phyloP scores from a whole-genome alignment of 2,113 vertebrate genomes.

The Rana temporaria region DNA sequence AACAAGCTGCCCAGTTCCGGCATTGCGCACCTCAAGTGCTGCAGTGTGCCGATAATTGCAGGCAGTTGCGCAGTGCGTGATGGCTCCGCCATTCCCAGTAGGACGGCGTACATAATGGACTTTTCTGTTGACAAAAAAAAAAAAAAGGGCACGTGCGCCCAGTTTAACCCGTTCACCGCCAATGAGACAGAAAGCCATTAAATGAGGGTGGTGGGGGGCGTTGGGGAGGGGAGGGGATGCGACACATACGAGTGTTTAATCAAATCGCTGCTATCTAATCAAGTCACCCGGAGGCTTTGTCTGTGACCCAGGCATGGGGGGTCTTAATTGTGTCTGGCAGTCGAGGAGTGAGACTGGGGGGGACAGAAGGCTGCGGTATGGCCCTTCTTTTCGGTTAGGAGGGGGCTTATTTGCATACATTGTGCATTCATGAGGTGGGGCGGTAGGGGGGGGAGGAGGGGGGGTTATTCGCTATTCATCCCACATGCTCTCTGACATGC shows the following conservation, averaged over 20 bases:
- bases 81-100: conserved; percentile 30
- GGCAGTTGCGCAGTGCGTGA: conserved; percentile 18
- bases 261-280: conserved; percentile 21
- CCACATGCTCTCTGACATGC: conserved; percentile 69
- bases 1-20: neutral
- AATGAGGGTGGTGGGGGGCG: neutral
- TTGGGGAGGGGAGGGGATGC: neutral
- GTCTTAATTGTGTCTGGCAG: neutral
- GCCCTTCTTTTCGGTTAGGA: conserved; percentile 55
- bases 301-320: neutral
- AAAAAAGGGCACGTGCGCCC: conserved; percentile 9
- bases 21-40: neutral
- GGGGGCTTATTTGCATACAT: conserved; percentile 83
- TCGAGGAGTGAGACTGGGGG: conserved; percentile 58
- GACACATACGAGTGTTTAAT: neutral
- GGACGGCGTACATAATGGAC: conserved; percentile 30
- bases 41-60: conserved; percentile 17
- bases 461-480: conserved; percentile 67
- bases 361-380: conserved; percentile 71
- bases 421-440: conserved; percentile 72
- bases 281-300: neutral
- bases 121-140: conserved; percentile 33
- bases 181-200: neutral
- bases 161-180: conserved; percentile 37
- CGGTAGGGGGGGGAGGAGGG: conserved; percentile 31